phyloP scores from a whole-genome alignment of 2,113 vertebrate species.

The cat (Felis catus) region F.catus_Fca126_mat1.0 CM031419.1:112112501-112113000 shows the following conservation, averaged over 20 bases:
- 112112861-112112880: not conserved
- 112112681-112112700: not conserved
- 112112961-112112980: not conserved
- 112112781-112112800: not conserved
- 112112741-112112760: not conserved
- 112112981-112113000: not conserved
- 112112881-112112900: not conserved
- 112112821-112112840: not conserved
- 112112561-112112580: not conserved
- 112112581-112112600: not conserved
- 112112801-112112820: not conserved
- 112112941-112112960: not conserved
- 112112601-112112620: not conserved
- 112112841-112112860: not conserved
- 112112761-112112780: not conserved
- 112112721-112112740: not conserved
- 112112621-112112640: not conserved
- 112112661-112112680: not conserved
- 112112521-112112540: constrained; percentile 40
- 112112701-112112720: not conserved
- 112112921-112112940: not conserved
- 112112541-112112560: not conserved
- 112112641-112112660: not conserved
- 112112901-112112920: not conserved
- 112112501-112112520: constrained; percentile 43